These are phyloP conservation scores for Euphonia xanthogaster DNA, from an alignment of 2,797 vertebrate species.

Conservation along the genomic window DNA sequence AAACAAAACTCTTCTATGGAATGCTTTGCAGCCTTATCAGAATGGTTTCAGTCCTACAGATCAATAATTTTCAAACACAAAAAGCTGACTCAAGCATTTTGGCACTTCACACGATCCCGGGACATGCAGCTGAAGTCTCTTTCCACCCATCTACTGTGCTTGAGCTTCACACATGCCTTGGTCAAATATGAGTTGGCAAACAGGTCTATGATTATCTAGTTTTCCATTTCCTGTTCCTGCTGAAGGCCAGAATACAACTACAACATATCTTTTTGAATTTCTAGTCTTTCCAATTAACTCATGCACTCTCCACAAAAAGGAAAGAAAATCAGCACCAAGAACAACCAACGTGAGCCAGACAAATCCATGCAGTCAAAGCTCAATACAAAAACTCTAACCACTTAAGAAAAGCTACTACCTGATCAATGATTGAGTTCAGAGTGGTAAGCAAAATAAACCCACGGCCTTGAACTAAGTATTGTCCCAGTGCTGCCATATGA, in stretches of 20 bases:
- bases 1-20: not conserved
- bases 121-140: not conserved
- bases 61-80: not conserved
- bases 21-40: not conserved
- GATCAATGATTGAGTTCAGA: constrained; percentile 91
- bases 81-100: not conserved
- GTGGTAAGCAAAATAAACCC: constrained; percentile 92
- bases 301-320: not conserved
- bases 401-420: constrained; percentile 77
- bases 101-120: not conserved
- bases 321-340: not conserved
- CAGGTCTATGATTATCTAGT: not conserved
- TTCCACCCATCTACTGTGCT: not conserved
- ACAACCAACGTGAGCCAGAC: not conserved
- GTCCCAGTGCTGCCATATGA: constrained; percentile 93
- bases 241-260: not conserved
- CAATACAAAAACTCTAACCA: not conserved
- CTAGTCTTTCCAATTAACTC: not conserved
- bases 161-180: not conserved
- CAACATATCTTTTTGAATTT: not conserved
- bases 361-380: not conserved
- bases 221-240: not conserved
- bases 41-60: not conserved
- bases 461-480: constrained; percentile 92
- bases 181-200: not conserved